Evolutionary conservation across 1,140 invertebrate species (phyloP), one percentile per base, ranked within the genome.

Genomic region (Drosophila asahinai): DNA sequence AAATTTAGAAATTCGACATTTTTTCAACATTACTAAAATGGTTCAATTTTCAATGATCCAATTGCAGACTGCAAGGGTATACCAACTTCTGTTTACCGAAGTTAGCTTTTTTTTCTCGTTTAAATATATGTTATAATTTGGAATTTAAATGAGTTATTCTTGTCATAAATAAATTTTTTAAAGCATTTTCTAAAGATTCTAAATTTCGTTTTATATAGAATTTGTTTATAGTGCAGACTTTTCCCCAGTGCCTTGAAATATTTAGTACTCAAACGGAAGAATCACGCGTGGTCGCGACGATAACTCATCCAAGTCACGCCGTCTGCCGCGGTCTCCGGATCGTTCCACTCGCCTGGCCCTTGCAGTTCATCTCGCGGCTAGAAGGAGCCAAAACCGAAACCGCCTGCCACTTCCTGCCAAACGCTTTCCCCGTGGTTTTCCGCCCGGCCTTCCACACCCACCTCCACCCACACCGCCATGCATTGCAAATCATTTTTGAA

Each of bases 291-390:
- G 82, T 78, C 82, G 83, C 65, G 54, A 68, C 84, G 52, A 90
- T 81, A 84, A 81, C 78, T 90, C 84, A 81, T 59, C 59, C 77
- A 64, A 90, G 84, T 89, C 84, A 89, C 84, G 84, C 84, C 81
- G 84, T 89, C 84, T 89, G 84, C 45, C 47, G 68, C 77, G 77
- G 54, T 62, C 76, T 64, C 61, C 83, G 61, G 74, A 84, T 66
- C 81, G 83, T 77, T 87, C 63, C 76, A 67, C 83, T 83, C 62
- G 72, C 66, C 79, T 48, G 70, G 78, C 62, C 48, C 12, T 33
- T 12, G 47, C 68, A 74, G 77, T 82, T 86, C 82, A 72, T 58
- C 83, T 79, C 72, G 70, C 74, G 77, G 78, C 82, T 38, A 62
- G 82, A 66, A 60, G 64, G 70, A 81, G 52, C 40, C 30, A 17